Evolutionary conservation across 37 sponge, comb jelly and placozoan species (phyloP), one percentile per base, ranked within the genome.

Genomic region (Petrosia ficiformis): DNA sequence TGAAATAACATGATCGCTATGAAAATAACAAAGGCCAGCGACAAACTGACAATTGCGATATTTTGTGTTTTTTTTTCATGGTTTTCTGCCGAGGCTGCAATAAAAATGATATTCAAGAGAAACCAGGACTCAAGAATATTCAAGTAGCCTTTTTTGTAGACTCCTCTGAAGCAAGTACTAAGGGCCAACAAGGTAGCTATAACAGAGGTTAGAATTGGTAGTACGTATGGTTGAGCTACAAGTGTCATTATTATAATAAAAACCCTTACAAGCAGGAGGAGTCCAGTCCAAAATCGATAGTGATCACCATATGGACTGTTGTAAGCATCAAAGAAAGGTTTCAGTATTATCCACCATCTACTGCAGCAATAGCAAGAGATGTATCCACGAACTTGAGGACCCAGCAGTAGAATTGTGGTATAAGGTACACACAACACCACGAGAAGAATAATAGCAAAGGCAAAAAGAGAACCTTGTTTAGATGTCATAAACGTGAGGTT

Each of bases 261-360:
- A n/a, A n/a, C n/a, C 6, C 81, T 64, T 19, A 59, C 63, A 4
- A 80, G 64, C 0, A 80, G 65, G 10, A 80, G 72, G 30, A 71
- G 31, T 42, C 81, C 81, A 22, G 81, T 71, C 81, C 81, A 80
- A 59, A 72, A 60, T 14, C 64, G 41, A 28, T 37, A 61, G 30
- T 39, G 19, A 48, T 31, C 36, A 38, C 72, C 61, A 65, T 80
- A 80, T 16, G 82, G 82, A 31, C 67, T 67, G 38, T 52, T 74
- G 57, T 74, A 74, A 10, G 82, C 67, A 65, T 81, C 82, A 42
- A 73, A 67, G 39, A 73, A 21, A 1, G 74, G 82, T 52, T 73
- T 81, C n/a, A n/a, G n/a, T n/a, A n/a, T n/a, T n/a, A n/a, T n/a
- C n/a, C n/a, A n/a, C n/a, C n/a, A n/a, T n/a, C n/a, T n/a, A n/a